Evolutionary conservation across 2,113 vertebrate genomes (phyloP).

Genomic region (Spermophilus dauricus): DNA sequence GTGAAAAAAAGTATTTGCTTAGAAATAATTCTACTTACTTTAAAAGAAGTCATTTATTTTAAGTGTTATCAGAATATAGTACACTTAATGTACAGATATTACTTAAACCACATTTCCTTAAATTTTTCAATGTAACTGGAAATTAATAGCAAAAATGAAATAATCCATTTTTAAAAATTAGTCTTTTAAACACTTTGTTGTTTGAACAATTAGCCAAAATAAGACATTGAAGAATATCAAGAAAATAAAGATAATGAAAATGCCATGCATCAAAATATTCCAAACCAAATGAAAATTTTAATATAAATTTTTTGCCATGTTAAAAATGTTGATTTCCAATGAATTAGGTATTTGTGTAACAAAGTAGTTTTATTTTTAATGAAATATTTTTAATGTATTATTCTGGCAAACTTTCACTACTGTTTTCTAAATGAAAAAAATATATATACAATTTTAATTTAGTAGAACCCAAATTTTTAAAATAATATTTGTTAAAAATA

Average conservation of each 20-base stretch:
- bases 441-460: not conserved
- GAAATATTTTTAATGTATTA: not conserved
- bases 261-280: not conserved
- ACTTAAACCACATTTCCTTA: not conserved
- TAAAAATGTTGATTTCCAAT: constrained; percentile 7
- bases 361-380: not conserved
- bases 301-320: not conserved
- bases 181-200: not conserved
- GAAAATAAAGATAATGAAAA: not conserved
- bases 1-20: not conserved
- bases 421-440: constrained; percentile 4
- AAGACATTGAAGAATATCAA: not conserved
- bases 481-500: not conserved
- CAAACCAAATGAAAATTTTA: not conserved
- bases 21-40: not conserved
- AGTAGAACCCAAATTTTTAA: not conserved
- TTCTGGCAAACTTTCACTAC: not conserved
- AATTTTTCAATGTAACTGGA: not conserved
- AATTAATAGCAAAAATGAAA: not conserved
- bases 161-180: not conserved
- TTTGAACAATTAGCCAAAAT: not conserved
- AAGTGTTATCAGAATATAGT: not conserved
- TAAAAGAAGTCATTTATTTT: constrained; percentile 15
- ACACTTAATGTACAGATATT: not conserved
- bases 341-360: not conserved